phyloP scores from a whole-genome alignment of 1,140 invertebrate genomes.

The Coenobita brevimanus region DNA sequence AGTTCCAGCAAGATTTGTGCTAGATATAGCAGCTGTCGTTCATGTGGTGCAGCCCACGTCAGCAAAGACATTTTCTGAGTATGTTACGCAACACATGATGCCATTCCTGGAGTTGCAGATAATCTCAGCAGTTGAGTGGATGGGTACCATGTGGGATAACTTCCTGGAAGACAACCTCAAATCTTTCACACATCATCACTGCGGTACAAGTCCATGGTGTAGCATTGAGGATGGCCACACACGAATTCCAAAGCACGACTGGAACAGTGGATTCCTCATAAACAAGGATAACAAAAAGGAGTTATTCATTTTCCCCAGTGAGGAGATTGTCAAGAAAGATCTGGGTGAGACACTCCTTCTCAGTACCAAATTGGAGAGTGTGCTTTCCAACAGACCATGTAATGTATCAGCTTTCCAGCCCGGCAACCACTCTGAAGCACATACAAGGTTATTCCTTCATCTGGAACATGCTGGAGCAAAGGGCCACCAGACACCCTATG shows the following conservation, averaged over 20 bases:
- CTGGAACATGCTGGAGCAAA: neutral
- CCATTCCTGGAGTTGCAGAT: neutral
- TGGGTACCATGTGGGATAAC: constrained; percentile 17
- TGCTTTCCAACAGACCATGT: neutral
- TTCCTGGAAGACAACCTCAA: constrained; percentile 1
- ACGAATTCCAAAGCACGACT: constrained; percentile 10
- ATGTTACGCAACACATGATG: neutral
- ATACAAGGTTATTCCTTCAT: neutral
- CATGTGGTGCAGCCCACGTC: neutral
- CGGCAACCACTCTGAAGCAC: too few relatives aligned
- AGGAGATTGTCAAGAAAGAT: too few relatives aligned
- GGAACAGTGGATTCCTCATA: too few relatives aligned
- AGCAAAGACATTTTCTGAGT: neutral
- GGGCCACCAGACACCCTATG: neutral
- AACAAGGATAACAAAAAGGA: too few relatives aligned
- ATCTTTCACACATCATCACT: constrained; percentile 5
- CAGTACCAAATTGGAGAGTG: neutral
- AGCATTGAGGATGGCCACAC: neutral
- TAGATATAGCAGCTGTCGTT: too few relatives aligned
- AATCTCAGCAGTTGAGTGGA: neutral
- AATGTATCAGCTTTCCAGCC: neutral
- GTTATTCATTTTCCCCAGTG: too few relatives aligned
- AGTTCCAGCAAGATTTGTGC: neutral
- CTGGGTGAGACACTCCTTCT: neutral
- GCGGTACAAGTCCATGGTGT: neutral